Base-by-base conservation (phyloP, 2,888 invertebrate genomes). In the Lumbricus terrestris region DNA sequence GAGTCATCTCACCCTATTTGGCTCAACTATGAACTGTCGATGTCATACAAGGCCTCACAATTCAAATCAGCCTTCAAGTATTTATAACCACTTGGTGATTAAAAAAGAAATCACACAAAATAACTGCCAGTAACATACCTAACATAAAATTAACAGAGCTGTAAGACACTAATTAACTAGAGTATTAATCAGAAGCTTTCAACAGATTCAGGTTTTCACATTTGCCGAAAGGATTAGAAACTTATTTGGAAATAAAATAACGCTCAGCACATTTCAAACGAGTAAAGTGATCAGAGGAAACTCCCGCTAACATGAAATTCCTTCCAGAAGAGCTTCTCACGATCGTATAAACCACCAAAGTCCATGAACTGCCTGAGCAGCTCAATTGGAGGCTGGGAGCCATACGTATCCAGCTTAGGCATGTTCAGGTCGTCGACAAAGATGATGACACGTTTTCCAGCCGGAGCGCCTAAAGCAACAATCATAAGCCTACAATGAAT, bases 351-450 rank as follows among this genome's bases (percentile, higher is more conserved):
- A 0, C 98, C 98, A 42, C 96, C 96, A 93, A 96, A 97, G 94
- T 97, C 97, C 91, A 97, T 95, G 92, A 96, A 96, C 95, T 97
- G 97, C 96, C 98, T 96, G 38, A 95, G 93, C 34, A 95, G 93
- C 91, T 95, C 95, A 88, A 95, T 95, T 15, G 95, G 95, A 3
- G 95, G 95, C 93, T 95, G 95, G 13, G 95, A 95, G 20, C 95
- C 95, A 90, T 95, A 95, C 3, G 94, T 94, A 93, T 95, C 95
- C 89, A 95, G 93, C 92, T 95, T 95, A 37, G 98, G 98, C 98
- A 98, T 98, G 94, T 98, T 98, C 0, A 98, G 97, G 94, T 98
- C 98, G 94, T 98, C 98, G 37, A 98, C 97, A 93, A 98, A 98
- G 90, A 98, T 96, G 6, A 98, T 96, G 0, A 98, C 96, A 91